Evolutionary conservation across 2,888 invertebrate species (phyloP), one percentile per base, ranked within the genome.

Genomic region (Carabus problematicus): DNA sequence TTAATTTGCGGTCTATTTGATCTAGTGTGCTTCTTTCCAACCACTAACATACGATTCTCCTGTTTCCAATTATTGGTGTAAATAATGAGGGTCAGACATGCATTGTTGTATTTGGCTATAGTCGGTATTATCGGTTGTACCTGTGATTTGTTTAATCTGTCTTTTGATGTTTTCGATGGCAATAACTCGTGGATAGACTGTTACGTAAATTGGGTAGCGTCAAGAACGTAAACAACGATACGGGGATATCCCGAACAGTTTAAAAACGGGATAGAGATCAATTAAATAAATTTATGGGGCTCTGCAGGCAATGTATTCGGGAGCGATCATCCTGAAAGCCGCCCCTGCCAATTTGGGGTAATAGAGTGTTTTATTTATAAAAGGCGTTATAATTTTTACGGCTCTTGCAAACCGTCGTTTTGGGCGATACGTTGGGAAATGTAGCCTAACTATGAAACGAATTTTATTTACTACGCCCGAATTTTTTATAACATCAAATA

Each of bases 81-180:
- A 29, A 29, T 29, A 29, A 29, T 29, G 29, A 29, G 29, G 29
- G 29, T 6, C 29, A 29, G 29, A 29, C 29, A 29, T 29, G 29
- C 29, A 3, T 29, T 29, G 29, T 29, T 29, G 29, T 29, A 29
- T 29, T n/a, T 29, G 29, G 29, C 29, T 29, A 29, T 29, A 6
- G 29, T 29, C 3, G 29, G 29, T 29, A 29, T 29, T 29, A 29
- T 29, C 29, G 29, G 29, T 29, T 6, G 3, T 29, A 52, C 54
- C 52, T 40, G 49, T 66, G 59, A 66, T 59, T 59, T 66, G 59
- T 67, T 67, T 67, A 67, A 67, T 60, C 60, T 43, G 67, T 67
- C 67, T 67, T 67, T 67, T 67, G 67, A 67, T 67, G 67, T 67
- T 60, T 67, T 52, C 52, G 47, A 29, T 40, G 52, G 67, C 60